Evolutionary conservation across 2,888 invertebrate species (phyloP).

Genomic region (Hirtodrosophila duncani): DNA sequence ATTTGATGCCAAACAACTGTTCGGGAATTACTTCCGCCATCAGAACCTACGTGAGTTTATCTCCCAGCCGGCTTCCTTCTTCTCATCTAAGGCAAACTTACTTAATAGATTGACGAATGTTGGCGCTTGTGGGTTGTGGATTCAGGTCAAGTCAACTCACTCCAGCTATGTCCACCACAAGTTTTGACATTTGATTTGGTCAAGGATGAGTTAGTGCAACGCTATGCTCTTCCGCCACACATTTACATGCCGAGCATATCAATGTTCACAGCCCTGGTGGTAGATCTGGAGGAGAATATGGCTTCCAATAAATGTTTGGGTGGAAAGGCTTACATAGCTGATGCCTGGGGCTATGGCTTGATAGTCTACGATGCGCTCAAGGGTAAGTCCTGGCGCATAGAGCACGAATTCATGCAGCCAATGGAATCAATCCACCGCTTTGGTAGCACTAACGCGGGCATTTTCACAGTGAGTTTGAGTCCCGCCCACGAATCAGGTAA

Average conservation of each 20-base stretch:
- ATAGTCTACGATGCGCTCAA: constrained; percentile 81
- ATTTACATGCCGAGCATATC: constrained; percentile 72
- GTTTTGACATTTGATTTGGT: constrained; percentile 85
- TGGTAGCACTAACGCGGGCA: constrained; percentile 69
- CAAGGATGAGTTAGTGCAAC: constrained; percentile 80
- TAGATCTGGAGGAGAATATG: constrained; percentile 79
- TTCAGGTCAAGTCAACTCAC: constrained; percentile 81
- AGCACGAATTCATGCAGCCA: constrained; percentile 81
- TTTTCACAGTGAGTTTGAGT: constrained; percentile 74
- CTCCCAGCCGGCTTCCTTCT: background rate
- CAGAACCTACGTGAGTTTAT: constrained; percentile 83
- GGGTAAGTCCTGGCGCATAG: constrained; percentile 81
- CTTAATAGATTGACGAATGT: constrained; percentile 82
- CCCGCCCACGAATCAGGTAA: constrained; percentile 45
- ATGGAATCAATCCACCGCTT: constrained; percentile 41
- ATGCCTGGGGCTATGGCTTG: constrained; percentile 81
- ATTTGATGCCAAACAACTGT: constrained; percentile 81
- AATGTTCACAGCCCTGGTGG: constrained; percentile 77
- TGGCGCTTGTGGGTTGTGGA: constrained; percentile 84
- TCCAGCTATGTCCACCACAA: constrained; percentile 84
- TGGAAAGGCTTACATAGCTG: constrained; percentile 82
- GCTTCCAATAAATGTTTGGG: constrained; percentile 78
- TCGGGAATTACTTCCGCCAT: constrained; percentile 86
- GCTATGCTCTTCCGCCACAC: constrained; percentile 60
- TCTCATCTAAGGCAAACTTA: too few species aligned